These are phyloP conservation scores for Acridotheres tristis DNA, from an alignment of 2,797 vertebrate species.

Conservation along the genomic window DNA sequence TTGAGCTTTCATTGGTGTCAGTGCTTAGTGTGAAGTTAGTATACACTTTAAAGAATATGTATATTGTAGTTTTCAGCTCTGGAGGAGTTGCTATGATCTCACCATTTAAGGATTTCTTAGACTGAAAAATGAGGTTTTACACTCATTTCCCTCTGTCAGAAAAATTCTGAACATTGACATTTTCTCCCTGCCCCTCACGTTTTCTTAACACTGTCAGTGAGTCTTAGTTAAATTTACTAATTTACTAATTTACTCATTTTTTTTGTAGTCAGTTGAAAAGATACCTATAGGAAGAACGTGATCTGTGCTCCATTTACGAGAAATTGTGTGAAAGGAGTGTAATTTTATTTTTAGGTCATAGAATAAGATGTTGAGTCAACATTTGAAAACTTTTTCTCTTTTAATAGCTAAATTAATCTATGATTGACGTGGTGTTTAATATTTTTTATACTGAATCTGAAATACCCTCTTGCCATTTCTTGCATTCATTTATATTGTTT, in stretches of 20 bases:
- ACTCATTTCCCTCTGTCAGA: background rate
- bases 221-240: background rate
- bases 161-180: background rate
- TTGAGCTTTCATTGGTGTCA: background rate
- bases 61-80: background rate
- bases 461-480: background rate
- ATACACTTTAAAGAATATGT: background rate
- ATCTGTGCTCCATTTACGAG: background rate
- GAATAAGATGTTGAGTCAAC: background rate
- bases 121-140: background rate
- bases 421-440: background rate
- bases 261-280: background rate
- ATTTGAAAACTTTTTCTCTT: background rate
- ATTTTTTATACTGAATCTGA: background rate
- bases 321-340: background rate
- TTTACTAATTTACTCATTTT: no score
- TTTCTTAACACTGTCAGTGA: background rate
- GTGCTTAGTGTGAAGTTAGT: background rate
- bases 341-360: background rate
- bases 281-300: background rate
- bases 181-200: background rate
- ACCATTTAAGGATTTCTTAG: background rate
- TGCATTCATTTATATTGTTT: background rate
- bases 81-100: background rate
- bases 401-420: background rate